Percentiles rank a stretch among this genome's conserved stretches.
Evolutionary conservation across 1,140 invertebrate species (phyloP).

Genomic region (Druon quercuslanigerum): DNA sequence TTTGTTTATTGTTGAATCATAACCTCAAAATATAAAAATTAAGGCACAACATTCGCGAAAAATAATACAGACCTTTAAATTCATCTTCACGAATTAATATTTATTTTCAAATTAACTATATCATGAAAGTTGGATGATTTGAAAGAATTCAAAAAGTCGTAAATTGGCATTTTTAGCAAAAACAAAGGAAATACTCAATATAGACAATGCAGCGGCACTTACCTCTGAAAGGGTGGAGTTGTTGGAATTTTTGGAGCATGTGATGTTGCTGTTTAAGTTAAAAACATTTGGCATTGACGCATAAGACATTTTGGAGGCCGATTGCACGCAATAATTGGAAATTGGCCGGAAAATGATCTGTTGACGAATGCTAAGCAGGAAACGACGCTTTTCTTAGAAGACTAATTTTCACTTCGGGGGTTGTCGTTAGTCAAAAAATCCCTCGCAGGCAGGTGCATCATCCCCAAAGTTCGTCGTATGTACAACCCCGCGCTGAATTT

Average conservation of each 20-base stretch:
- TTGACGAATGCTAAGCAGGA: conserved; percentile 3
- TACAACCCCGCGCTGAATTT: neutral
- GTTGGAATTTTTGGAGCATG: conserved; percentile 17
- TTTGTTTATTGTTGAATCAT: too few relatives aligned
- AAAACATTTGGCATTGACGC: conserved; percentile 5
- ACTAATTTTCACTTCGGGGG: neutral
- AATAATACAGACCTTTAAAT: too few relatives aligned
- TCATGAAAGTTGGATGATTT: neutral
- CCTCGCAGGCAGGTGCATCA: conserved; percentile 41
- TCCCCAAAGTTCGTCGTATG: conserved; percentile 48
- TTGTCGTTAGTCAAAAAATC: too few relatives aligned
- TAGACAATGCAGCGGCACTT: neutral
- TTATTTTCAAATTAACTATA: too few relatives aligned
- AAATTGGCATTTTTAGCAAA: neutral
- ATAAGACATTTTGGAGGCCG: conserved; percentile 10
- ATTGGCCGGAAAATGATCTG: neutral
- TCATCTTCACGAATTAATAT: too few relatives aligned
- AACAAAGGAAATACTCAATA: neutral
- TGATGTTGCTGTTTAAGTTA: conserved; percentile 13
- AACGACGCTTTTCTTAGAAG: neutral
- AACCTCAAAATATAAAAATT: too few relatives aligned
- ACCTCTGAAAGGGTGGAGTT: conserved; percentile 24
- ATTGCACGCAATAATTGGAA: neutral
- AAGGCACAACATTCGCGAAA: too few relatives aligned
- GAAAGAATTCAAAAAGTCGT: neutral